Evolutionary conservation across 2,113 vertebrate genomes (phyloP).

Genomic region (Felis chaus): DNA sequence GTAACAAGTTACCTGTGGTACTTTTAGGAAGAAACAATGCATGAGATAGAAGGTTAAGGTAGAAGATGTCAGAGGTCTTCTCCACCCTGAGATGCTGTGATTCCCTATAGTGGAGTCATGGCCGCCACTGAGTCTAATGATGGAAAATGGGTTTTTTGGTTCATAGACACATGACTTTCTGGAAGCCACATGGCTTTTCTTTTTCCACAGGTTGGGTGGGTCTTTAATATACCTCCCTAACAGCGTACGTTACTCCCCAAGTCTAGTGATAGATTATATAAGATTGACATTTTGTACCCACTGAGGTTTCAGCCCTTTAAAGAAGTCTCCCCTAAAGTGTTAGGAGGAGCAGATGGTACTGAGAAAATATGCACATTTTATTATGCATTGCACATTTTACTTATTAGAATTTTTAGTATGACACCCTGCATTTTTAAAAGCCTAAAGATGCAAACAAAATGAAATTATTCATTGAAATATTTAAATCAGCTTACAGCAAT

Average conservation of each 20-base stretch:
- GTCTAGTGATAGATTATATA: neutral
- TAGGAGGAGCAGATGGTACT: conserved; percentile 46
- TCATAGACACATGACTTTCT: neutral
- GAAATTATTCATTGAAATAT: conserved; percentile 64
- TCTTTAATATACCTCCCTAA: neutral
- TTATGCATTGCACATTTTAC: conserved; percentile 63
- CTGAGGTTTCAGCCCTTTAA: conserved; percentile 29
- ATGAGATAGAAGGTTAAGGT: neutral
- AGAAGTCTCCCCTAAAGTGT: conserved; percentile 33
- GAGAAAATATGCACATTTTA: conserved; percentile 52
- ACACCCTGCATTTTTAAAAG: conserved; percentile 48
- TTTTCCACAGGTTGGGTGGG: neutral
- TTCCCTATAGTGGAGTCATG: neutral
- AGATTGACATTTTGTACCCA: neutral
- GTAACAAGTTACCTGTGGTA: neutral
- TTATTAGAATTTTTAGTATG: conserved; percentile 72
- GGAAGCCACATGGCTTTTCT: neutral
- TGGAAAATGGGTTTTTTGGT: neutral
- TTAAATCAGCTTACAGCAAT: conserved; percentile 62
- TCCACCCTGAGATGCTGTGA: neutral
- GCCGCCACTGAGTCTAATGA: neutral
- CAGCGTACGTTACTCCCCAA: neutral
- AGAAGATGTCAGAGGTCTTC: neutral
- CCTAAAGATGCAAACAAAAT: conserved; percentile 59
- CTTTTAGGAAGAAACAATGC: neutral